Base-by-base conservation (phyloP, 2,888 invertebrate species). In the Aspidiotus destructor region DNA sequence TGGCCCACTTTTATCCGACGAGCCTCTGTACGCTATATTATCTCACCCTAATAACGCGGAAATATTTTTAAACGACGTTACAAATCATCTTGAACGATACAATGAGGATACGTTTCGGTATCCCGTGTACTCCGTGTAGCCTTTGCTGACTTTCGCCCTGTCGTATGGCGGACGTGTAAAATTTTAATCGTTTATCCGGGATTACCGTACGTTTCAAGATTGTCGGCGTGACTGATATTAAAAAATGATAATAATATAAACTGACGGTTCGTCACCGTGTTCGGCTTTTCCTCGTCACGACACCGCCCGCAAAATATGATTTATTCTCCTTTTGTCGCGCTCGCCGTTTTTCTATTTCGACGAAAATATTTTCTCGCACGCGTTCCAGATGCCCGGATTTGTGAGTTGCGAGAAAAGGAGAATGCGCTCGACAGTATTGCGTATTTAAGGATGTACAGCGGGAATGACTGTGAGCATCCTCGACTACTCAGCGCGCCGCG, bases 11-110 rank as follows among this genome's bases (percentile, higher is more conserved):
- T 11, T 48, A 48, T n/a, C 48, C 10, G 48, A 48, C 28, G 28
- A 28, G 28, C 28, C 28, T 28, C 28, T 28, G 28, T 28, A 28
- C 28, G 28, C 28, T 28, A 28, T 28, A 28, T 28, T 28, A 28
- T 28, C 28, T 28, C 28, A 28, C 28, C 28, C 28, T 28, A 28
- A 48, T 48, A 61, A 15, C 61, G 42, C 61, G 61, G 28, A 28
- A 28, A 28, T 28, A 28, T 61, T 28, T 61, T 61, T 40, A 61
- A 61, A 42, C 44, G 61, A 61, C n/a, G 61, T 61, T 61, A 61
- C 61, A 61, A 61, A 61, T 61, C 61, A 61, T 61, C n/a, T 61
- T 28, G 28, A 28, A 13, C 13, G 13, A 15, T 52, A 15, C 13
- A 52, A 28, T 28, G 28, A 28, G 28, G 28, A 28, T 3, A 28